These are phyloP conservation scores for Micrastur ruficollis DNA, from an alignment of 2,797 vertebrate genomes.

Conservation along the genomic window DNA sequence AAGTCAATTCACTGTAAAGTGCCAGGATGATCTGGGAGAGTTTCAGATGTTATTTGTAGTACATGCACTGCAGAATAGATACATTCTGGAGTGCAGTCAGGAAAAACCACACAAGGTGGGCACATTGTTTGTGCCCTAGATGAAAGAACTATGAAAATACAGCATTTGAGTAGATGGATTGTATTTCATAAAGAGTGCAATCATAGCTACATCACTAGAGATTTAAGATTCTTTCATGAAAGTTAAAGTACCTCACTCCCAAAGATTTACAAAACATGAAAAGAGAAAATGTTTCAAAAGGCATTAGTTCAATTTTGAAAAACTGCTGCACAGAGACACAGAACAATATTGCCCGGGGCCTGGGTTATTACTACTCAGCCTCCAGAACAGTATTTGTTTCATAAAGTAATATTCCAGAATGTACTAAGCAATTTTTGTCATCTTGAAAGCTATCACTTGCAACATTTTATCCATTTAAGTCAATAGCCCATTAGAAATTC, in stretches of 20 bases:
- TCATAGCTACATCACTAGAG: neutral
- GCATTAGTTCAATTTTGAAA: slow-evolving; percentile 60
- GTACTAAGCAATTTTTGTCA: slow-evolving; percentile 82
- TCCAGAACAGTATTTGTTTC: slow-evolving; percentile 67
- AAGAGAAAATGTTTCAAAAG: slow-evolving; percentile 57
- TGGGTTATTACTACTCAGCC: slow-evolving; percentile 57
- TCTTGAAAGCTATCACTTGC: slow-evolving; percentile 84
- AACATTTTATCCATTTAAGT: slow-evolving; percentile 94
- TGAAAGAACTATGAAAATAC: neutral
- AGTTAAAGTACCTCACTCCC: slow-evolving; percentile 44
- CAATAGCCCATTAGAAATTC: slow-evolving; percentile 97
- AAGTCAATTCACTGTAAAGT: slow-evolving; percentile 6
- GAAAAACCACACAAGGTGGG: neutral
- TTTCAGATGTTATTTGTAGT: slow-evolving; percentile 5
- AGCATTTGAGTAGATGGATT: neutral
- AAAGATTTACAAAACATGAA: slow-evolving; percentile 67
- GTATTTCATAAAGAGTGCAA: slow-evolving; percentile 30
- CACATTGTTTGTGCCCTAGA: neutral
- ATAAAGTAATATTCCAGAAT: slow-evolving; percentile 79
- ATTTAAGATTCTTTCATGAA: slow-evolving; percentile 46
- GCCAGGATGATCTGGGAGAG: slow-evolving; percentile 6
- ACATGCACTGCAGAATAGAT: slow-evolving; percentile 11
- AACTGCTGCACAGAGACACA: slow-evolving; percentile 36
- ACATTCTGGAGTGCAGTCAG: neutral
- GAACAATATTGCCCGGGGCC: slow-evolving; percentile 55